Conservation (phyloP, 2,888 invertebrate species). For the Ditula angustiorana region DNA sequence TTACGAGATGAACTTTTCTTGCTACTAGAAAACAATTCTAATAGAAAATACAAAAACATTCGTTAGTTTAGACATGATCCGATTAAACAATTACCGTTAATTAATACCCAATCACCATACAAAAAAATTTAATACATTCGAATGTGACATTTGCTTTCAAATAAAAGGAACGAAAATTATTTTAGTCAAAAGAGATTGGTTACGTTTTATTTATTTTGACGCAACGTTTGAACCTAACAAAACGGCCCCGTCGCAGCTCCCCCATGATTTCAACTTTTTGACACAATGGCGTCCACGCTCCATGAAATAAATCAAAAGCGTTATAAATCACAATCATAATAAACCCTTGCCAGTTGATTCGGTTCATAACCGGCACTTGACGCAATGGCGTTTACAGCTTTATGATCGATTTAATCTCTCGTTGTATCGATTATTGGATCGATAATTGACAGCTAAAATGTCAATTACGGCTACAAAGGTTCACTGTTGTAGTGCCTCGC, state of each 20-base stretch:
- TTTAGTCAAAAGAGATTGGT: too few relatives aligned
- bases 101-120: too few relatives aligned
- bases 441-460: not conserved
- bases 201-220: constrained; percentile 16
- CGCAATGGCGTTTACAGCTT: constrained; percentile 20
- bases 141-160: too few relatives aligned
- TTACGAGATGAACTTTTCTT: too few relatives aligned
- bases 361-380: constrained; percentile 16
- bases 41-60: too few relatives aligned
- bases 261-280: constrained; percentile 9
- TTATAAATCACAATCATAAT: constrained; percentile 45
- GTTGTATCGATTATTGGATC: not conserved
- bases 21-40: too few relatives aligned
- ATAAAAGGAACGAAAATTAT: too few relatives aligned
- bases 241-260: constrained; percentile 2
- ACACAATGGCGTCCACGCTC: constrained; percentile 40
- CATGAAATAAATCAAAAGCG: constrained; percentile 50
- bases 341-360: constrained; percentile 20
- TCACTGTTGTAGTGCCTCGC: too few relatives aligned
- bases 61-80: too few relatives aligned
- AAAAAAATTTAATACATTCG: too few relatives aligned
- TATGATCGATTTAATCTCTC: constrained; percentile 16
- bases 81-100: too few relatives aligned
- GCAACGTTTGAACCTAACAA: not conserved
- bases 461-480: too few relatives aligned